A percentile compares a stretch with the other conserved stretches of the same genome.
Evolutionary conservation across 2,113 vertebrate genomes (phyloP).

Genomic region (Bombycilla garrulus): DNA sequence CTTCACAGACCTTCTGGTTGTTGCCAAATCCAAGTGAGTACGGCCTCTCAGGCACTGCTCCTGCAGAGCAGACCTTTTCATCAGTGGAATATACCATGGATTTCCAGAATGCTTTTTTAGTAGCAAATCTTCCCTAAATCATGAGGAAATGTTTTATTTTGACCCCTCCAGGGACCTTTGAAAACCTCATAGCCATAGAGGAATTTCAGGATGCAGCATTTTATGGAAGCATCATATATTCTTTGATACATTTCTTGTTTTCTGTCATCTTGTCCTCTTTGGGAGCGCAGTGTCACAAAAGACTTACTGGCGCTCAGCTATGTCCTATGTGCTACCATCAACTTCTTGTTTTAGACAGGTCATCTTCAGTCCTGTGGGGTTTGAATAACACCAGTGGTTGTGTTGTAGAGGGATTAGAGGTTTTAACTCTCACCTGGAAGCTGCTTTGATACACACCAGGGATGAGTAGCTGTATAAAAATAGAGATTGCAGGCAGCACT

Average conservation of each 20-base stretch:
- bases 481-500: not conserved
- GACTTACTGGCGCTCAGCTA: not conserved
- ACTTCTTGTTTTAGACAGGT: not conserved
- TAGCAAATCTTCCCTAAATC: not conserved
- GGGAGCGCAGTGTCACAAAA: not conserved
- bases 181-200: not conserved
- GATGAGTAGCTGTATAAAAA: not conserved
- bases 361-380: not conserved
- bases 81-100: not conserved
- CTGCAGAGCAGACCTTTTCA: not conserved
- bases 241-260: not conserved
- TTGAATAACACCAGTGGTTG: not conserved
- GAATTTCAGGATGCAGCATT: not conserved
- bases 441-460: not conserved
- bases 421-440: not conserved
- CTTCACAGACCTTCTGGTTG: slow-evolving; percentile 88
- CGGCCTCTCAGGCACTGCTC: not conserved
- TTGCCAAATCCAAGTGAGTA: slow-evolving; percentile 93
- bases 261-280: not conserved
- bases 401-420: not conserved
- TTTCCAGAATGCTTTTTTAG: not conserved
- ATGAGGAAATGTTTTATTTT: not conserved
- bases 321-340: not conserved
- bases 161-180: not conserved
- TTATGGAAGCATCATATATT: not conserved